Percentiles rank a stretch among this genome's conserved stretches.
Evolutionary conservation across 2,888 invertebrate species (phyloP).

Genomic region (Nesidiocoris tenuis): DNA sequence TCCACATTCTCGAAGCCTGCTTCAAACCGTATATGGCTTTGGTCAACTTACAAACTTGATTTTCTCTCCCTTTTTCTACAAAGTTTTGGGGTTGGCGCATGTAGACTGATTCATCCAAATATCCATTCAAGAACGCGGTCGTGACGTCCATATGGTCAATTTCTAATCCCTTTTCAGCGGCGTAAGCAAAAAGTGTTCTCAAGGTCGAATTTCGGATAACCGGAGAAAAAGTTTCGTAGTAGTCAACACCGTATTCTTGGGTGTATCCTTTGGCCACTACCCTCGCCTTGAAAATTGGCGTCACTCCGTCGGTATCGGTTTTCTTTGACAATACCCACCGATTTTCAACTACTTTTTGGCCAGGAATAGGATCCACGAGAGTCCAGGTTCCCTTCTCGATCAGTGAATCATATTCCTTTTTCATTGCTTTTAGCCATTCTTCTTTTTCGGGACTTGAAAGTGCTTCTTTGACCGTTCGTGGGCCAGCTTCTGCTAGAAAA

Average conservation of each 20-base stretch:
- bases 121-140: constrained; percentile 53
- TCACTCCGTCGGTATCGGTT: constrained; percentile 47
- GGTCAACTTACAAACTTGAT: constrained; percentile 52
- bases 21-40: constrained; percentile 54
- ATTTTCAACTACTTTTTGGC: constrained; percentile 19
- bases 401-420: constrained; percentile 49
- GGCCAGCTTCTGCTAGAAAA: background rate
- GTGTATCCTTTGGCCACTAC: constrained; percentile 15
- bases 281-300: constrained; percentile 8
- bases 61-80: constrained; percentile 49
- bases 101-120: constrained; percentile 52
- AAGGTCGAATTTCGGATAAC: constrained; percentile 17
- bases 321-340: constrained; percentile 49
- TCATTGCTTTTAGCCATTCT: constrained; percentile 50
- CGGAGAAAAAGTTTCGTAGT: constrained; percentile 17
- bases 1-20: constrained; percentile 54
- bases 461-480: background rate
- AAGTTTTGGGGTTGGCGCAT: constrained; percentile 53
- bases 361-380: constrained; percentile 19
- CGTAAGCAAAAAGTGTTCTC: constrained; percentile 48
- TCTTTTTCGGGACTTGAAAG: background rate
- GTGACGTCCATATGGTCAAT: constrained; percentile 52
- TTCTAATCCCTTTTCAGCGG: constrained; percentile 48
- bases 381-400: constrained; percentile 36
- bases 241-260: constrained; percentile 19